Conservation (phyloP, 2,888 invertebrate genomes). For the Osedax fenrisi region DNA sequence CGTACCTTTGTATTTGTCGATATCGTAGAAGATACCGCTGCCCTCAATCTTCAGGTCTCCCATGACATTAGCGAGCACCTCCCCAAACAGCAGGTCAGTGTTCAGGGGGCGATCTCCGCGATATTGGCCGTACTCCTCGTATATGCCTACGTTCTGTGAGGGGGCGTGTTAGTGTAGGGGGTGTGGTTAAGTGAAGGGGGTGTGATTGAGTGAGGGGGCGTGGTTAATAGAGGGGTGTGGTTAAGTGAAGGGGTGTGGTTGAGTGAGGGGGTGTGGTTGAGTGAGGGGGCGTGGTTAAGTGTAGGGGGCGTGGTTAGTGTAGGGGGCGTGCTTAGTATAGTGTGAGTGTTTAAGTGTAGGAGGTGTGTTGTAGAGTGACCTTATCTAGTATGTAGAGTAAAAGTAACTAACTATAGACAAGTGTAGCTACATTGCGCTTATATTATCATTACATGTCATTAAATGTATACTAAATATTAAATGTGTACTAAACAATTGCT, state of each 20-base stretch:
- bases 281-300: neutral
- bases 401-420: no score
- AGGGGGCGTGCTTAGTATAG: neutral
- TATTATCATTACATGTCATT: no score
- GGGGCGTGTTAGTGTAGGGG: neutral
- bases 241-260: neutral
- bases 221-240: neutral
- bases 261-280: neutral
- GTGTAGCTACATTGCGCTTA: no score
- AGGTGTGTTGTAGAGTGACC: no score
- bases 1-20: conserved; percentile 77
- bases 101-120: conserved; percentile 47
- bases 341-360: no score
- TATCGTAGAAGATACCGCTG: conserved; percentile 77
- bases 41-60: conserved; percentile 85
- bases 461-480: no score
- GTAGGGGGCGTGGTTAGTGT: neutral
- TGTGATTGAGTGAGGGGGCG: neutral
- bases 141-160: conserved; percentile 60
- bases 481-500: no score
- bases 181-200: neutral
- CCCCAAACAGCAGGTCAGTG: conserved; percentile 78
- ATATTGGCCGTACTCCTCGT: conserved; percentile 49
- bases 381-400: no score
- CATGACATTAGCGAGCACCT: conserved; percentile 75